Conservation (phyloP, 2,797 vertebrate species). For the Ispidina lecontei region DNA sequence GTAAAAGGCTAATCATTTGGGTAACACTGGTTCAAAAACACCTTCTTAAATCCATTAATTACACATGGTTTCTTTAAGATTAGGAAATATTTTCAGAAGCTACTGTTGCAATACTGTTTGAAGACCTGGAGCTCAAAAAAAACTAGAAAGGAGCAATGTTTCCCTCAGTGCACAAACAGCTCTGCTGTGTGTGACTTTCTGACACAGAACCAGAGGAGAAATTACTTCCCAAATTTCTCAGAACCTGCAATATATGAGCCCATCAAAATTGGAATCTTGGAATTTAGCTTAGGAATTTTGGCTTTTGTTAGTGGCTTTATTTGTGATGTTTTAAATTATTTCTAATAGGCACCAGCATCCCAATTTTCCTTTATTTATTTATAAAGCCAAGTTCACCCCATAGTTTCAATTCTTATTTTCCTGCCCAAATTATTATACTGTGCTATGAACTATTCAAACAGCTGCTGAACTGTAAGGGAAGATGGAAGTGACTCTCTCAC, state of each 20-base stretch:
- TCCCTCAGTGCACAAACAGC: neutral
- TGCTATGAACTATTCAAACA: neutral
- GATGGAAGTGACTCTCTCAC: neutral
- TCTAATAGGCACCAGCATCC: neutral
- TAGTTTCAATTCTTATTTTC: neutral
- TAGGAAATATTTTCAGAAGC: neutral
- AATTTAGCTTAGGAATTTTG: neutral
- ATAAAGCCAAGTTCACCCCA: neutral
- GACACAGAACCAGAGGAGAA: neutral
- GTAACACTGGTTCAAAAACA: neutral
- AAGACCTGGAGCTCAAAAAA: neutral
- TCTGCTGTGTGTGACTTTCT: neutral
- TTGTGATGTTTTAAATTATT: neutral
- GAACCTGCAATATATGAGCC: neutral
- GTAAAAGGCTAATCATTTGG: neutral
- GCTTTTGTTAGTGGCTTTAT: neutral
- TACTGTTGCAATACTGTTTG: neutral
- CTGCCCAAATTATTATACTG: neutral
- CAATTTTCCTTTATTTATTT: neutral
- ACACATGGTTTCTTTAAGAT: neutral
- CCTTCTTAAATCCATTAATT: neutral
- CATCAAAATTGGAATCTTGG: accelerated
- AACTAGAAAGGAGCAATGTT: neutral
- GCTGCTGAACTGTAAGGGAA: neutral
- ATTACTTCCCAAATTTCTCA: neutral